Conservation (phyloP, 2,797 vertebrate genomes). For the Epinephelus malabaricus region DNA sequence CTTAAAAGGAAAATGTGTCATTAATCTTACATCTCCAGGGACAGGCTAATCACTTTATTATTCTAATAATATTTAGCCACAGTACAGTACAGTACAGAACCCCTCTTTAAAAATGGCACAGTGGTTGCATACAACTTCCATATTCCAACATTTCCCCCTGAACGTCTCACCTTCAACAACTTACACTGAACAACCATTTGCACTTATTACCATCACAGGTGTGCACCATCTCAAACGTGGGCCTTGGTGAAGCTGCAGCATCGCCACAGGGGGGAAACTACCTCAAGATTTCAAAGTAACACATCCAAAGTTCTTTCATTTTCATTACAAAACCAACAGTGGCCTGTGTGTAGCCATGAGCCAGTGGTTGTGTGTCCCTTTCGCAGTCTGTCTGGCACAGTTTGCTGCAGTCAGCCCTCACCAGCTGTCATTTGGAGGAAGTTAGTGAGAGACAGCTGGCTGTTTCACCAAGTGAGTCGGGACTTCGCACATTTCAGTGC, state of each 20-base stretch:
- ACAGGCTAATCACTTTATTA: neutral
- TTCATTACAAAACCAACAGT: neutral
- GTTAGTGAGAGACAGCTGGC: neutral
- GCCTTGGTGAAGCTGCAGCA: neutral
- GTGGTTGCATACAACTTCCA: neutral
- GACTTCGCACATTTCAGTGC: neutral
- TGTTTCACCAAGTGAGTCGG: neutral
- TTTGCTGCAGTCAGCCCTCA: neutral
- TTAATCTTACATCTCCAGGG: neutral
- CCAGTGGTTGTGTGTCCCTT: too few relatives aligned
- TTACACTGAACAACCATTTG: neutral
- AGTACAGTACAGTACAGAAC: neutral
- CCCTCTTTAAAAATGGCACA: neutral
- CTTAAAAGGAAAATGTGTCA: neutral
- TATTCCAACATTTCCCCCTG: neutral
- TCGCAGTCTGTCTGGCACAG: neutral
- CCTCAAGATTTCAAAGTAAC: neutral
- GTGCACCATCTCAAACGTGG: too few relatives aligned
- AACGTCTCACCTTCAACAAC: neutral
- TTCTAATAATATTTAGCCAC: neutral
- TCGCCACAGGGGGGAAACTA: too few relatives aligned
- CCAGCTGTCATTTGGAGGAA: neutral
- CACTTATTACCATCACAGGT: neutral
- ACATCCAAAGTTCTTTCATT: neutral
- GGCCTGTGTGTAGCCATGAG: neutral